Evolutionary conservation across 2,888 invertebrate genomes (phyloP), one percentile per base, ranked within the genome.

Genomic region (Lucinisca nassula): DNA sequence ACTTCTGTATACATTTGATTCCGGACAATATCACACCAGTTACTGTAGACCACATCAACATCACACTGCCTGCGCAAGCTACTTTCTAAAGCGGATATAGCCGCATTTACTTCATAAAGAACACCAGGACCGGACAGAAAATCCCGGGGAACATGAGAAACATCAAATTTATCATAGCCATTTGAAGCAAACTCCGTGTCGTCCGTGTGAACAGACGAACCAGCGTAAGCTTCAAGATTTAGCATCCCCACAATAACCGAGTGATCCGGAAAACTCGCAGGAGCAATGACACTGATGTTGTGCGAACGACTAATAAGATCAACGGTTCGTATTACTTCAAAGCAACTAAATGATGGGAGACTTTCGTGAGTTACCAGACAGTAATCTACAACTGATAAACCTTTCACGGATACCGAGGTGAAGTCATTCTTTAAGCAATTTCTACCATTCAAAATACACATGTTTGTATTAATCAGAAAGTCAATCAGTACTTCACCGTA

Each of bases 341-440:
- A 61, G 6, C 21, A 10, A 27, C 30, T 61, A 30, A 10, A 61
- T 61, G 30, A 17, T 21, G 61, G 61, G 6, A 61, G 30, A 1
- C 27, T 61, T 61, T 61, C 24, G 17, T 61, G 72, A 24, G n/a
- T n/a, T n/a, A n/a, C n/a, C n/a, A n/a, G n/a, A n/a, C n/a, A n/a
- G n/a, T n/a, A n/a, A n/a, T n/a, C 72, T 38, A 72, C 72, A 37
- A 72, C 72, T 32, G 72, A 72, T 6, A n/a, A 72, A 37, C 38
- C 72, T 72, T 72, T 72, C 30, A 40, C 40, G 4, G 72, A 72
- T 72, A 72, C 72, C n/a, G 72, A 72, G 3, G 72, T 72, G n/a
- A 37, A 40, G 24, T 72, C 72, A 21, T 72, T 72, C 40, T 37
- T 38, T 4, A 24, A 27, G 37, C 37, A 21, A 30, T 72, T 72